These are phyloP conservation scores for Elysia chlorotica DNA, from an alignment of 1,140 invertebrate genomes.

Conservation along the genomic window DNA sequence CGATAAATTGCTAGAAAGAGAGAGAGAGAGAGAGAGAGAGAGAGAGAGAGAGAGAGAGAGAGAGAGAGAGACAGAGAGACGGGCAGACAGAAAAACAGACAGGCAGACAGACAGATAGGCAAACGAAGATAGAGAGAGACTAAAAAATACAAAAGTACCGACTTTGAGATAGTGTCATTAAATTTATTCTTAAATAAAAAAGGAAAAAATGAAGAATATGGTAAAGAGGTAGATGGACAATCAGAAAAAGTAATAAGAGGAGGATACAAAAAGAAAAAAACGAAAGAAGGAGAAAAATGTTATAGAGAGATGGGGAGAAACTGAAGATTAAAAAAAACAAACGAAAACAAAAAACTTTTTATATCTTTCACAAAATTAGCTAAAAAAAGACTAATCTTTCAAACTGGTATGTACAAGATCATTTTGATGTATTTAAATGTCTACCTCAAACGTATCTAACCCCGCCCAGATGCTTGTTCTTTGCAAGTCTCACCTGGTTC, in stretches of 20 bases:
- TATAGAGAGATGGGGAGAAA: background rate
- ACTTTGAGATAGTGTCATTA: background rate
- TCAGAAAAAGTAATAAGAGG: background rate
- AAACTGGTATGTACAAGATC: background rate
- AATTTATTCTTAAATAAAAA: background rate
- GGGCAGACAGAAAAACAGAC: background rate
- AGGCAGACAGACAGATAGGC: background rate
- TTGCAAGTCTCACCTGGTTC: constrained; percentile 44
- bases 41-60: background rate
- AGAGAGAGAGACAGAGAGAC: background rate
- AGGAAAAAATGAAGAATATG: background rate
- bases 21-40: constrained; percentile 3
- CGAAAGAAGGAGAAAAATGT: background rate
- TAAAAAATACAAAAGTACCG: background rate
- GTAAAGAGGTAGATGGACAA: background rate
- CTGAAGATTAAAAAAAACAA: background rate
- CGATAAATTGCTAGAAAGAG: background rate
- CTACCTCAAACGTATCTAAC: background rate
- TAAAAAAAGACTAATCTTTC: background rate
- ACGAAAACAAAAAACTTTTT: no score
- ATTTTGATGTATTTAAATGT: background rate
- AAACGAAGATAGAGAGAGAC: background rate
- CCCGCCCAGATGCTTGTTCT: constrained; percentile 40
- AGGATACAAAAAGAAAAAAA: background rate
- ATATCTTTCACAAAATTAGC: background rate